Evolutionary conservation across 2,113 vertebrate genomes (phyloP).

Genomic region (Melanerpes formicivorus): DNA sequence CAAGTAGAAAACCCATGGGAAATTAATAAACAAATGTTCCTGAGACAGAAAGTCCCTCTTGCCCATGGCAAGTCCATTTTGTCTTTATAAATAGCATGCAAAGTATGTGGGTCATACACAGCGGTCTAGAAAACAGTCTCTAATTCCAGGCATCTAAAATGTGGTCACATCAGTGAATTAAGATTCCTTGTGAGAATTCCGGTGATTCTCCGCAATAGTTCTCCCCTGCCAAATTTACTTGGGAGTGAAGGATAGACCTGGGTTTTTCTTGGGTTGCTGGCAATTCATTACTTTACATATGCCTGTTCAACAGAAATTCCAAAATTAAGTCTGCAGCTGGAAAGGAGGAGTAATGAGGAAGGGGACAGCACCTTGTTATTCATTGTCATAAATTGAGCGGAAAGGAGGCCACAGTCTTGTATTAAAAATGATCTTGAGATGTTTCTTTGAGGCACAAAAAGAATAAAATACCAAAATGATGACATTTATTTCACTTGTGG

Average conservation of each 20-base stretch:
- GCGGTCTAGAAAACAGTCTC: background rate
- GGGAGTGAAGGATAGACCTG: background rate
- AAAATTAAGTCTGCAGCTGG: background rate
- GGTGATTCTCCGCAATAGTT: background rate
- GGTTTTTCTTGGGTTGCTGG: background rate
- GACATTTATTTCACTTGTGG: background rate
- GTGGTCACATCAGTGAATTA: background rate
- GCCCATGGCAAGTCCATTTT: background rate
- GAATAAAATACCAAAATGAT: background rate
- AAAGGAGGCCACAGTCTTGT: background rate
- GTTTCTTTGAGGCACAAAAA: background rate
- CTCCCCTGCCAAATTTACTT: background rate
- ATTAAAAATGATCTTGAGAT: background rate
- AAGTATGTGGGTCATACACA: background rate
- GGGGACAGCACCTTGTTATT: background rate
- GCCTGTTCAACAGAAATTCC: background rate
- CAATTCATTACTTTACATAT: background rate
- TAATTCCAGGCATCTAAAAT: background rate
- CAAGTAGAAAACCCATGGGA: background rate
- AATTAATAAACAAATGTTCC: background rate
- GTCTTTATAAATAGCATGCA: background rate
- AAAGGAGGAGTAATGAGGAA: background rate
- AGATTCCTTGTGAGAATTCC: background rate
- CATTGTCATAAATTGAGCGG: background rate
- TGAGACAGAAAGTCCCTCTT: background rate